Percentiles rank a stretch among this genome's conserved stretches.
Conservation (phyloP, 2,797 vertebrate species). For the Chrysolophus pictus region DNA sequence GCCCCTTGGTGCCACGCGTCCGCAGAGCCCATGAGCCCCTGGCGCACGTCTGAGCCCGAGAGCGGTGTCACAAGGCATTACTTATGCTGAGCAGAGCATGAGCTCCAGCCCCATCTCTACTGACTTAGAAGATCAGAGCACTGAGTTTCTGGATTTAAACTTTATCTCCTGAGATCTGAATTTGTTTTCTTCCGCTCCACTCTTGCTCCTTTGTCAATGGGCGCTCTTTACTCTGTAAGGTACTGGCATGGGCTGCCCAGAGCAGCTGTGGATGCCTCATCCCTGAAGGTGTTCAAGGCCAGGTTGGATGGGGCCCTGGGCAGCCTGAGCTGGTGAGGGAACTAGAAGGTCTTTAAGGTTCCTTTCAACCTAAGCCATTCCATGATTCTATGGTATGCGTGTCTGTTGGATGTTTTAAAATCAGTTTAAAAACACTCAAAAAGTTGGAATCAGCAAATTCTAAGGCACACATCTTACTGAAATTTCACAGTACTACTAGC, state of each 20-base stretch:
- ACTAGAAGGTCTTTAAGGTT: too few species aligned
- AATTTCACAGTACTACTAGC: neutral
- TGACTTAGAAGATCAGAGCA: neutral
- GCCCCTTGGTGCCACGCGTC: neutral
- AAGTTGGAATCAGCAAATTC: neutral
- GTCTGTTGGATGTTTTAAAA: neutral
- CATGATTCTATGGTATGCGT: neutral
- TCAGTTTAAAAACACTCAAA: neutral
- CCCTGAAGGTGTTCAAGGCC: too few species aligned
- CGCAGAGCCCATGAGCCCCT: accelerated
- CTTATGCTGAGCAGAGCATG: neutral
- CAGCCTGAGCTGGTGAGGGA: too few species aligned
- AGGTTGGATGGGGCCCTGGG: too few species aligned
- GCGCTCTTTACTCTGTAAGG: neutral
- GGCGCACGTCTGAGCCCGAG: accelerated
- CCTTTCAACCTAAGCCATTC: neutral
- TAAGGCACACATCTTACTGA: neutral
- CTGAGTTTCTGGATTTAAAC: conserved; percentile 47
- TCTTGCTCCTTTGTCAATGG: neutral
- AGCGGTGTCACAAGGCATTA: neutral
- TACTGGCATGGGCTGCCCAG: too few species aligned
- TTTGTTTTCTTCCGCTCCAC: neutral
- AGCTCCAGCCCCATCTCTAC: neutral
- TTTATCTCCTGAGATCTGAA: conserved; percentile 21
- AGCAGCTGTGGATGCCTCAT: too few species aligned